phyloP scores from a whole-genome alignment of 2,888 invertebrate species.

The Andrena bucephala region DNA sequence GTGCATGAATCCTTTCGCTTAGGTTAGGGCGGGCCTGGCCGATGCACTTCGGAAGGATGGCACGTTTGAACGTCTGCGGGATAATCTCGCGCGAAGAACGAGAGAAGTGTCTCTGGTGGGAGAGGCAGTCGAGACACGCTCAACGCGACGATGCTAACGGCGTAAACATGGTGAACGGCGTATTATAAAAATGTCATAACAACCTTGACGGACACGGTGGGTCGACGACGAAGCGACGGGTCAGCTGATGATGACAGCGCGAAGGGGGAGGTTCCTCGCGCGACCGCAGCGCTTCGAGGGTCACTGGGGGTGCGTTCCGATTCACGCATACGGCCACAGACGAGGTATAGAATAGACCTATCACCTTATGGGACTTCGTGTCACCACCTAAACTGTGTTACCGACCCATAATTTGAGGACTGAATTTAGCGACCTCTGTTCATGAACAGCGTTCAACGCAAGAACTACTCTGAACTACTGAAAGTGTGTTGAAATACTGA shows the following conservation, averaged over 20 bases:
- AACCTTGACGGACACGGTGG: conserved; percentile 58
- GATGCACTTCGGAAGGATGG: not conserved
- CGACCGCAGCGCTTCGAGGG: too few relatives aligned
- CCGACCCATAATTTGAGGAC: too few relatives aligned
- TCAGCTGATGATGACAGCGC: conserved; percentile 74
- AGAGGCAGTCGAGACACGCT: not conserved
- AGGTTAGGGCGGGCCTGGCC: conserved; percentile 34
- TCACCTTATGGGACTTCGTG: too few relatives aligned
- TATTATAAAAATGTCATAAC: conserved; percentile 37
- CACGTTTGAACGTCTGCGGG: not conserved
- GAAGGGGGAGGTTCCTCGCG: conserved; percentile 21
- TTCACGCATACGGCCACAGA: too few relatives aligned
- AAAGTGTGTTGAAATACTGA: too few relatives aligned
- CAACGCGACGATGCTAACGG: not conserved
- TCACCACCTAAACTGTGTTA: too few relatives aligned
- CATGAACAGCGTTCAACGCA: too few relatives aligned
- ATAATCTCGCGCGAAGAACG: conserved; percentile 10
- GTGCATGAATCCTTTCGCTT: not conserved
- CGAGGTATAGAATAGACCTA: too few relatives aligned
- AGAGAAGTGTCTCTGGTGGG: not conserved
- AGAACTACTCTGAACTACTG: too few relatives aligned
- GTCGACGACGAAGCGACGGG: conserved; percentile 49
- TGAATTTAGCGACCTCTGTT: too few relatives aligned
- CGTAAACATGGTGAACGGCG: conserved; percentile 31
- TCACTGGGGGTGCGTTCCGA: too few relatives aligned